Evolutionary conservation across 2,888 invertebrate genomes (phyloP), one percentile per base, ranked within the genome.

Genomic region (Automeris io): DNA sequence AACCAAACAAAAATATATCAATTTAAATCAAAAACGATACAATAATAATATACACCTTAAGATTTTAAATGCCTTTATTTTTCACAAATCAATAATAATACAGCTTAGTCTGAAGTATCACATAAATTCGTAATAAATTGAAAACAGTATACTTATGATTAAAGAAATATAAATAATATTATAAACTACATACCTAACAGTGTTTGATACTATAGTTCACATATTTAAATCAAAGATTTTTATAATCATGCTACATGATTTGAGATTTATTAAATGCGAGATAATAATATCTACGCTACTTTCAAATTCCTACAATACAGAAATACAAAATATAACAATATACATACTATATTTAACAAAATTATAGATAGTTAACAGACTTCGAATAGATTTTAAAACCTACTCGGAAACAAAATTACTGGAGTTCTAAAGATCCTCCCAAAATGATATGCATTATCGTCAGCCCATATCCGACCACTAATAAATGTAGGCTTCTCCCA

Each of bases 41-140:
- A 18, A 7, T n/a, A 16, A 16, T 29, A 16, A 29, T 3, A 16
- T 3, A 16, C 16, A 29, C 5, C 13, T 29, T 33, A 9, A 16
- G 12, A 24, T 33, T 34, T 16, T 12, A 39, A 72, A 61, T 64
- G 69, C 64, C 61, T 75, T 78, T 78, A 71, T 68, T 78, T n/a
- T 75, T 57, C 68, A 74, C 71, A 19, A 5, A 29, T 3, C 16
- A 29, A 71, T 79, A 73, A 70, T 72, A 71, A 34, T 21, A 74
- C 68, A 78, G 68, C 77, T 76, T 76, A 79, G 54, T 56, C 66
- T 65, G 70, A 76, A 78, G 74, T 80, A 80, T 80, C 78, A 80
- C 79, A 79, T 77, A 65, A 74, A 78, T 72, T 66, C 63, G 62
- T 76, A 75, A 72, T 54, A 56, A 39, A 33, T 13, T 21, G 13